Base-by-base conservation (phyloP, 2,888 invertebrate species). In the Heliconius sara region DNA sequence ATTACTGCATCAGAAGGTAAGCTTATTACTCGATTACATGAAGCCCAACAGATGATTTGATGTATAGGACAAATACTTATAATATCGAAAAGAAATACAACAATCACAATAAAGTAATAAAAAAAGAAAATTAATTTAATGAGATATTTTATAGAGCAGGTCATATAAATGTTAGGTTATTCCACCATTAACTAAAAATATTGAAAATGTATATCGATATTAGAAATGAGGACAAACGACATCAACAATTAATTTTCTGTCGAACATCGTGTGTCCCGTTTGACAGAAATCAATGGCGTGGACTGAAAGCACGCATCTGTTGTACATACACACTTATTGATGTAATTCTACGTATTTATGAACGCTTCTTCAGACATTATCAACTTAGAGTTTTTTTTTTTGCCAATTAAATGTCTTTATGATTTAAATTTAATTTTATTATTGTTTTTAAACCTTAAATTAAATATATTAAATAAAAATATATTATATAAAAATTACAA, bases 221-320 rank as follows among this genome's bases (percentile, higher is more conserved):
- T 63, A 70, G 66, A 67, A 82, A 76, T 68, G 71, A 82, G 78
- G 77, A 79, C 80, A 77, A 80, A 52, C 47, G 19, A 52, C 19
- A 6, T 52, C 19, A 19, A 52, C 79, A 83, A 83, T 85, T 82
- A 85, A 84, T 85, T 84, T 83, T 78, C 68, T 81, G 83, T 80
- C 83, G 77, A 81, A 79, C 83, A 80, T 81, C 81, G 79, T 80
- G 79, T 74, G 77, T 79, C 81, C 82, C 81, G 79, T 81, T 81
- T 83, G 84, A 82, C 80, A 63, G 83, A 83, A 85, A 85, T 85
- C 84, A 84, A 85, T 83, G 82, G 78, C 71, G 80, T 65, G 70
- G 70, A 57, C 71, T 74, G 76, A 76, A 76, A 65, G 66, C 77
- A 80, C 80, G 72, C 72, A 72, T 57, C 9, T 57, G 22, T 76